Conservation (phyloP, 2,888 invertebrate genomes). For the Sthenelais limicola region DNA sequence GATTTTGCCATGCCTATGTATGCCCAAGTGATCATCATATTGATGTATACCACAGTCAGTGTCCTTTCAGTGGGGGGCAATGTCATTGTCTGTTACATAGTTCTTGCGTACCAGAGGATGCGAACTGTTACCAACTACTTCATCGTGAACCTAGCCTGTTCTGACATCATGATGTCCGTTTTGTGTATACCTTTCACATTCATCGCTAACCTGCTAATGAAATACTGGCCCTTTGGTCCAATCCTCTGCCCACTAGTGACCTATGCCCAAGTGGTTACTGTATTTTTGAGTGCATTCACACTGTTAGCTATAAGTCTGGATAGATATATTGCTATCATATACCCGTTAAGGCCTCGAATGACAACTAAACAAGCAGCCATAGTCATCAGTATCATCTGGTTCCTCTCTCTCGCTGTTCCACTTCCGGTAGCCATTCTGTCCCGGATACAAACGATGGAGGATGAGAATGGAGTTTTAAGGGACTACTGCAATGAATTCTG, state of each 20-base stretch:
- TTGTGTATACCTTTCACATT: constrained; percentile 76
- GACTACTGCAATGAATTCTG: constrained; percentile 55
- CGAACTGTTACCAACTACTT: constrained; percentile 89
- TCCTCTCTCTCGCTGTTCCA: constrained; percentile 83
- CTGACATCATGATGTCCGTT: constrained; percentile 73
- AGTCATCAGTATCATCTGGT: constrained; percentile 83
- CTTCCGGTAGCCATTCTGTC: constrained; percentile 84
- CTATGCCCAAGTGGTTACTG: constrained; percentile 79
- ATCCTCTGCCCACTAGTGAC: constrained; percentile 87
- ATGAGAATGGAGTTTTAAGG: constrained; percentile 17
- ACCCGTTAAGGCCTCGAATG: constrained; percentile 86
- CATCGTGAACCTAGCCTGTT: constrained; percentile 71
- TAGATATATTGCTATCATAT: constrained; percentile 91
- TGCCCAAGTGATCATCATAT: constrained; percentile 68
- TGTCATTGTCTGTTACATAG: constrained; percentile 85
- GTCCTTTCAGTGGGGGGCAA: constrained; percentile 73
- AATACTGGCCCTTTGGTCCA: constrained; percentile 90
- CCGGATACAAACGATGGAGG: constrained; percentile 70
- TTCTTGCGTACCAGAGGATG: constrained; percentile 83
- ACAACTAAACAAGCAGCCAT: constrained; percentile 81
- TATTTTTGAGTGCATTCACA: constrained; percentile 87
- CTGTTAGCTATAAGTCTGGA: constrained; percentile 92
- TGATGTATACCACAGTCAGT: constrained; percentile 73
- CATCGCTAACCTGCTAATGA: constrained; percentile 83
- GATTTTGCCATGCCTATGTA: constrained; percentile 54